Evolutionary conservation across 2,888 invertebrate species (phyloP), one percentile per base, ranked within the genome.

Genomic region (Acleris sparsana): DNA sequence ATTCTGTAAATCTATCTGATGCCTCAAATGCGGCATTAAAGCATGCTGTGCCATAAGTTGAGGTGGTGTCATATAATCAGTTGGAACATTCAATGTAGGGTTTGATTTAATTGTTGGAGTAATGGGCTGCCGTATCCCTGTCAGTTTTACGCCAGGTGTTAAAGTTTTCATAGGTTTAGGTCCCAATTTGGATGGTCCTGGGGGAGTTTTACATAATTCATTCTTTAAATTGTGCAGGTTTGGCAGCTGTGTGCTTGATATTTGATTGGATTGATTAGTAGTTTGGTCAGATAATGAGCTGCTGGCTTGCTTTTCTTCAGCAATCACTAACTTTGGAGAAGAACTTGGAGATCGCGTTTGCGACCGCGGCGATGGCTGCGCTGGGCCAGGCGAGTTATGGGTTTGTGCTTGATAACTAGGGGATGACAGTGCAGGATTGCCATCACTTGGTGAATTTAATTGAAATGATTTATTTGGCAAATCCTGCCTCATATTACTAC

Each of bases 321-420:
- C 93, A 73, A 93, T 93, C 1, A 93, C 89, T 69, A 93, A 79
- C 73, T 93, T 93, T 44, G 93, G 93, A 44, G 93, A 93, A 46
- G 92, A 92, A 73, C 93, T 93, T 25, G 93, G 93, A 20, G 93
- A 93, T n/a, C 93, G 85, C 48, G 89, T 91, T 75, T 90, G 92
- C 33, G 87, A 80, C 70, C 91, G 85, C 62, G 92, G 90, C 60
- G 89, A 89, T 53, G 88, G 86, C 62, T 87, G 89, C 52, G 85
- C 72, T 69, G 83, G 74, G 67, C 71, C 83, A 29, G 85, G 75
- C 16, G 88, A 78, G 66, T 75, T 80, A 71, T 84, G 87, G 25
- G 85, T 71, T 55, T 77, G 64, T 66, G 82, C 75, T 73, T 84
- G 85, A 77, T 85, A 89, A 70, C 73, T 79, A 68, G 85, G 75